Conservation (phyloP, 1,140 invertebrate species). For the Pogonognathellus flavescens region DNA sequence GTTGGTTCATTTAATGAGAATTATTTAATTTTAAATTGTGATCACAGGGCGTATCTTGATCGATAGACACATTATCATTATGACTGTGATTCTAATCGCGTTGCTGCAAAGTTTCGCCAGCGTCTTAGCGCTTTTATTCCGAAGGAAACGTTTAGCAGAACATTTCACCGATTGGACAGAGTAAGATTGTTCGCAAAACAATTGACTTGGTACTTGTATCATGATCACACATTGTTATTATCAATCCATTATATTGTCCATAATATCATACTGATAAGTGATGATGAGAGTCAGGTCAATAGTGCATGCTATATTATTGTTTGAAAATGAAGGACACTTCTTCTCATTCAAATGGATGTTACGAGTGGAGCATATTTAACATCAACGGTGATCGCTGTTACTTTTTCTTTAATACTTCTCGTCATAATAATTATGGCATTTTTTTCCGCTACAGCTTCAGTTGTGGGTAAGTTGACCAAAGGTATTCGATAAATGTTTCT, state of each 20-base stretch:
- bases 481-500: too few relatives aligned
- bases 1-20: too few relatives aligned
- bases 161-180: conserved; percentile 19
- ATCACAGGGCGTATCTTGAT: neutral
- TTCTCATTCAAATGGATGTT: conserved; percentile 11
- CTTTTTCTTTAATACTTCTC: neutral
- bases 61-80: neutral
- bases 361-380: neutral
- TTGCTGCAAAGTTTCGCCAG: neutral
- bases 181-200: neutral
- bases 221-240: too few relatives aligned
- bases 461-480: neutral
- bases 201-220: neutral
- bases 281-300: too few relatives aligned
- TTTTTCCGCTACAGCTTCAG: neutral
- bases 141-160: neutral
- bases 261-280: too few relatives aligned
- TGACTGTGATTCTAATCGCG: neutral
- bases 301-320: too few relatives aligned
- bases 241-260: too few relatives aligned
- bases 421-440: neutral
- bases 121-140: neutral
- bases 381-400: neutral
- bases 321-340: neutral
- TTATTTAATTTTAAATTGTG: too few relatives aligned